Percentiles rank a stretch among this genome's conserved stretches.
Conservation (phyloP, 2,888 invertebrate species). For the Xylota segnis region DNA sequence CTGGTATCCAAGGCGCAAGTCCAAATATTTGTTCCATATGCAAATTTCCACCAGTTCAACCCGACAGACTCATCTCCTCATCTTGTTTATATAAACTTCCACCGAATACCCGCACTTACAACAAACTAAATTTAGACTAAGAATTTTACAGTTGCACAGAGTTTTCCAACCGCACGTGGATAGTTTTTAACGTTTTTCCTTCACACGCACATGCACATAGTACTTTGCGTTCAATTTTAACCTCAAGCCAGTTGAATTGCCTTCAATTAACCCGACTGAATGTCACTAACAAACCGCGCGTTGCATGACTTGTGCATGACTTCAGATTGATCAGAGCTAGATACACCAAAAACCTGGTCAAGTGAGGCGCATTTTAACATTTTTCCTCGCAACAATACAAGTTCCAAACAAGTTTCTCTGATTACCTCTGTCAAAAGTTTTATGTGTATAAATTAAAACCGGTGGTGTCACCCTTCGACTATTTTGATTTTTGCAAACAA, state of each 20-base stretch:
- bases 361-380: slow-evolving; percentile 35
- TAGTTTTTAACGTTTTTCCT: not conserved
- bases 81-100: slow-evolving; percentile 9
- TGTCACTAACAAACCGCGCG: slow-evolving; percentile 26
- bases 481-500: slow-evolving; percentile 44
- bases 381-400: slow-evolving; percentile 4
- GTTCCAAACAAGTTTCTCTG: slow-evolving; percentile 49
- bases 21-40: not conserved
- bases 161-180: slow-evolving; percentile 5
- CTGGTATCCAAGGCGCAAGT: not conserved
- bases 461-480: slow-evolving; percentile 55
- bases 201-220: not conserved
- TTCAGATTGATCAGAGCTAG: slow-evolving; percentile 9
- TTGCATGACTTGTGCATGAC: slow-evolving; percentile 29
- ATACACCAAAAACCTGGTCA: slow-evolving; percentile 20
- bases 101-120: slow-evolving; percentile 1
- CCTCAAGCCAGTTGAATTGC: slow-evolving; percentile 36
- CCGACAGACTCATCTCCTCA: not conserved
- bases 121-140: not conserved
- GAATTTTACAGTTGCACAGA: not conserved
- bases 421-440: slow-evolving; percentile 41
- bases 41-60: not conserved
- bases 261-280: slow-evolving; percentile 48
- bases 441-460: slow-evolving; percentile 29
- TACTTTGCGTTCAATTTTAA: not conserved